phyloP scores from a whole-genome alignment of 1,140 invertebrate genomes.

The Samia ricini region DNA sequence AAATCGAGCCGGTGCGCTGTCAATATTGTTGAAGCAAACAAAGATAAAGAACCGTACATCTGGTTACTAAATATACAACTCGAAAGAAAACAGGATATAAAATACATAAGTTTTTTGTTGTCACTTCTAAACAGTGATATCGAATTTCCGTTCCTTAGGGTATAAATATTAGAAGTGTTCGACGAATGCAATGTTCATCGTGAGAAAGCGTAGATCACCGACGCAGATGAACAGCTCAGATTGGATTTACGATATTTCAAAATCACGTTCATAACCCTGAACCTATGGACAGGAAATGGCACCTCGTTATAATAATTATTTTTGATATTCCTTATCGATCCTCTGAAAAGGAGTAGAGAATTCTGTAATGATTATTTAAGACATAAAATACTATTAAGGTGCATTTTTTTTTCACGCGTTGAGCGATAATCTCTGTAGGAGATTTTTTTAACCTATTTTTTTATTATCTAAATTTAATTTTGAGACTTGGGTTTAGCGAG shows the following conservation, averaged over 20 bases:
- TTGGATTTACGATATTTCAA: constrained; percentile 71
- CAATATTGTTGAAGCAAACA: constrained; percentile 61
- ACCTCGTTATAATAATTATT: constrained; percentile 32
- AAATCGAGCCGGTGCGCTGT: constrained; percentile 25
- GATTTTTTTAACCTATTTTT: neutral
- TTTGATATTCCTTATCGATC: neutral
- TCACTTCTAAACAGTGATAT: constrained; percentile 4
- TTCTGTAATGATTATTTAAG: neutral
- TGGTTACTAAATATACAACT: constrained; percentile 54
- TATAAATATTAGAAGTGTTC: constrained; percentile 23
- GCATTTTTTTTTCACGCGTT: neutral
- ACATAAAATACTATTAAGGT: neutral
- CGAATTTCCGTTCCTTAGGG: constrained; percentile 18
- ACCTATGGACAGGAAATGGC: constrained; percentile 59
- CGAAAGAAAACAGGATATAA: constrained; percentile 46
- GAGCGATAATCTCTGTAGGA: neutral
- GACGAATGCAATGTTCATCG: constrained; percentile 30
- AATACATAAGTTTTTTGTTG: neutral
- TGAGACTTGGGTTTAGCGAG: no score
- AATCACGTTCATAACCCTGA: constrained; percentile 72
- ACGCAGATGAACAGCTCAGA: constrained; percentile 53
- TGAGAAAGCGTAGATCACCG: constrained; percentile 60
- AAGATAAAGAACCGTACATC: constrained; percentile 60
- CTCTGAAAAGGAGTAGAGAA: neutral
- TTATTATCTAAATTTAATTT: no score